These are phyloP conservation scores for Diceros bicornis DNA, from an alignment of 2,797 vertebrate genomes.

Conservation along the genomic window DNA sequence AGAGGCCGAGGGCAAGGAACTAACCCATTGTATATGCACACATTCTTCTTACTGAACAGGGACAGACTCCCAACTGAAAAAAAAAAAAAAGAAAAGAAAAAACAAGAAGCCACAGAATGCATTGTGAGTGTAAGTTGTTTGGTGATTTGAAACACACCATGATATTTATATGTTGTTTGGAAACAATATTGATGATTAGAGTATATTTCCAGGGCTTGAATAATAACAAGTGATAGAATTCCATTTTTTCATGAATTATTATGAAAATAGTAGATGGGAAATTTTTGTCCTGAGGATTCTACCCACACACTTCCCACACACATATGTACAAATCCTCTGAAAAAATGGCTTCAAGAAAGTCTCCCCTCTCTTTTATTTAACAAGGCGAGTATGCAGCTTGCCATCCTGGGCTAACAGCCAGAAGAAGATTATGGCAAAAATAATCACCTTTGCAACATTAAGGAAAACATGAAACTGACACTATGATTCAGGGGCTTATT, in stretches of 20 bases:
- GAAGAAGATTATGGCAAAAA: conserved; percentile 78
- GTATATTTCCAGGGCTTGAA: conserved; percentile 50
- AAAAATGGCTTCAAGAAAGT: conserved; percentile 73
- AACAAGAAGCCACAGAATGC: not conserved
- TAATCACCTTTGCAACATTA: conserved; percentile 83
- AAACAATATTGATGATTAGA: conserved; percentile 71
- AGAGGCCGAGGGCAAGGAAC: not conserved
- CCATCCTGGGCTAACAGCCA: conserved; percentile 86
- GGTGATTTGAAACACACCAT: not conserved
- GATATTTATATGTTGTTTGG: conserved; percentile 48
- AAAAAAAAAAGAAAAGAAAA: not conserved
- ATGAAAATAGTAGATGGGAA: conserved; percentile 41
- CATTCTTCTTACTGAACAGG: not conserved
- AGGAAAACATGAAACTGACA: conserved; percentile 78
- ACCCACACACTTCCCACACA: conserved; percentile 60
- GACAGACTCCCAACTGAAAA: conserved; percentile 18
- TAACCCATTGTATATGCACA: not conserved
- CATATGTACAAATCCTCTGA: not conserved
- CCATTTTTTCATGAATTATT: conserved; percentile 58
- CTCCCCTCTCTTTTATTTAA: conserved; percentile 81
- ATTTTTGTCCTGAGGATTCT: conserved; percentile 66
- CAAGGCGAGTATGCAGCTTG: conserved; percentile 72
- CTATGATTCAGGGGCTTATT: conserved; percentile 78
- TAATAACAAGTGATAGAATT: conserved; percentile 57
- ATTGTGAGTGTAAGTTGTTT: conserved; percentile 28